Base-by-base conservation (phyloP, 2,888 invertebrate species). In the Gymnosoma rotundatum region DNA sequence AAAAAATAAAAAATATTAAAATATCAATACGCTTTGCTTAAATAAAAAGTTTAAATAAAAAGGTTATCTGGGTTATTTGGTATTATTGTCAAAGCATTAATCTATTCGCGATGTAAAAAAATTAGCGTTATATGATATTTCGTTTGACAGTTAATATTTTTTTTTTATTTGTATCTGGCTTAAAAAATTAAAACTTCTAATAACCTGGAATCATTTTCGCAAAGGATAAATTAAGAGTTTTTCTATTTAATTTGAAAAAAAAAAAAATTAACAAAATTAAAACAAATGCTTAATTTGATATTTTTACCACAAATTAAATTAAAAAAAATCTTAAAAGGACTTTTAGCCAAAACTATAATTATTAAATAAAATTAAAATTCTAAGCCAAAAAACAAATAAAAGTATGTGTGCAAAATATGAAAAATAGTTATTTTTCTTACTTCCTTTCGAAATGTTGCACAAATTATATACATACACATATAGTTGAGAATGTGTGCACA, bases 331-430 rank as follows among this genome's bases (percentile, higher is more conserved):
- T 42, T 36, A 67, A 78, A 64, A 63, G 50, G 67, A 76, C 16
- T 52, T 42, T 75, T 63, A 66, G 50, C 72, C 75, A 79, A 79
- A 67, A 66, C 61, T 16, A 58, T 76, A 80, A 80, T 56, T 67
- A 69, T 73, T 61, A 67, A 80, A 80, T 74, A 18, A 80, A 79
- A 67, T 67, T 20, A 67, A 73, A 80, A 32, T 32, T 5, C 73
- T 80, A 80, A 76, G 67, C 54, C 76, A 73, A 80, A 75, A 45
- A 58, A 48, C 50, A 84, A 81, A 84, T 36, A 79, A 60, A 79
- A 61, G 2, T 63, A 64, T 20, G 52, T 58, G 54, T n/a, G 18
- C 32, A 36, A 25, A 25, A 45, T 7, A 56, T 56, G 63, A 25
- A 75, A 64, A 61, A 61, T 42, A 75, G 69, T 56, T 32, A 74